phyloP scores from a whole-genome alignment of 1,140 invertebrate genomes.

The Bombus sylvicola region DNA sequence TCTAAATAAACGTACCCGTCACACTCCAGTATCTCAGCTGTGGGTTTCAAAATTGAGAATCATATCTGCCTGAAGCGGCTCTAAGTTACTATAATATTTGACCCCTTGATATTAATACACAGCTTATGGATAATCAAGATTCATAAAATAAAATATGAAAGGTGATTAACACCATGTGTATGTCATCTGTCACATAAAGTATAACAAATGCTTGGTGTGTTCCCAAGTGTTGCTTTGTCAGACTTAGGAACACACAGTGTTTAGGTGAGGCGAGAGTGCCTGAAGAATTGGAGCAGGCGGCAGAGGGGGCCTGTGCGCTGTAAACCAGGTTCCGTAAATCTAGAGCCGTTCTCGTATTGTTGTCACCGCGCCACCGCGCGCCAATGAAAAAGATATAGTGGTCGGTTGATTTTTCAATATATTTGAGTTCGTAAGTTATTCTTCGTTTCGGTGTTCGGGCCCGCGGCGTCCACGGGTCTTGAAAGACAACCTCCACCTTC shows the following conservation, averaged over 20 bases:
- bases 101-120: neutral
- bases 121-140: neutral
- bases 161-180: constrained; percentile 10
- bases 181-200: neutral
- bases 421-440: constrained; percentile 58
- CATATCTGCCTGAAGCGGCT: constrained; percentile 70
- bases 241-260: constrained; percentile 26
- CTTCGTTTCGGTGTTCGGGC: constrained; percentile 66
- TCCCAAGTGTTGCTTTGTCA: constrained; percentile 32
- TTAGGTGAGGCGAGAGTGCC: constrained; percentile 36
- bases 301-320: constrained; percentile 45
- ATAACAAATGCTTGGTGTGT: constrained; percentile 5
- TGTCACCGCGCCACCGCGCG: constrained; percentile 68
- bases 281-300: constrained; percentile 49
- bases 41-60: constrained; percentile 58
- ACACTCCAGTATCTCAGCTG: constrained; percentile 81
- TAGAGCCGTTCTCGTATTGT: constrained; percentile 61
- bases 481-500: constrained; percentile 75
- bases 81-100: neutral
- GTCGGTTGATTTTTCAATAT: constrained; percentile 41
- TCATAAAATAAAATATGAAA: neutral
- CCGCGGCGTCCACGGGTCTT: constrained; percentile 76
- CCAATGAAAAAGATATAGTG: constrained; percentile 63
- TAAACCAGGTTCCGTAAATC: constrained; percentile 32
- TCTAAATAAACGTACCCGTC: constrained; percentile 80